Base-by-base conservation (phyloP, 1,140 invertebrate genomes). In the Trichogramma pretiosum region DNA sequence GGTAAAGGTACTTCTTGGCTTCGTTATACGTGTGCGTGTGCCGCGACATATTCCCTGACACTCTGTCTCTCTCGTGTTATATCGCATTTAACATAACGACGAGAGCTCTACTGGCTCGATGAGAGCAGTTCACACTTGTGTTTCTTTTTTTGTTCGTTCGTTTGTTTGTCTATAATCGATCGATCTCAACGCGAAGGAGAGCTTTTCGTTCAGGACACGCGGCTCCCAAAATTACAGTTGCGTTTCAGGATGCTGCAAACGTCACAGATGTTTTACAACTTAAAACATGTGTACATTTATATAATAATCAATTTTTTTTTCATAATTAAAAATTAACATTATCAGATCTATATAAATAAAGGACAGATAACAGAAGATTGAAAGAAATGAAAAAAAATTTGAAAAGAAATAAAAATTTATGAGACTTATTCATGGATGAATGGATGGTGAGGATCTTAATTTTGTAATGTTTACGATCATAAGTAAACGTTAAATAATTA, bases 221-320 rank as follows among this genome's bases (percentile, higher is more conserved):
- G 57, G 56, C 59, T 59, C 60, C 62, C 62, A 64, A 61, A 62
- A 64, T 56, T 59, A 65, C 60, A 60, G 60, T 61, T 65, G 59
- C 56, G 66, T 64, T 59, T 60, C 65, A 67, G 65, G 66, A 70
- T 68, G 68, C 69, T 72, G 69, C n/a, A 72, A 72, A 72, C 58
- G 64, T 69, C 56, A 67, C 66, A 62, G 57, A 61, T 55, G 33
- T 41, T 51, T 41, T 28, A 41, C n/a, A 28, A 46, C 13, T 44
- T 45, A 21, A 28, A 35, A 37, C 3, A 37, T 14, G 14, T 37
- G 19, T 45, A 17, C 24, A 28, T 7, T 7, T 7, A 28, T 7
- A 28, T 7, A 11, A 28, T 28, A 28, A 28, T 7, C 24, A 28
- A 28, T 28, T 7, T 7, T 11, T 28, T 28, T 28, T 28, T 28